Conservation (phyloP, 1,140 invertebrate species). For the Dendrolimus kikuchii region DNA sequence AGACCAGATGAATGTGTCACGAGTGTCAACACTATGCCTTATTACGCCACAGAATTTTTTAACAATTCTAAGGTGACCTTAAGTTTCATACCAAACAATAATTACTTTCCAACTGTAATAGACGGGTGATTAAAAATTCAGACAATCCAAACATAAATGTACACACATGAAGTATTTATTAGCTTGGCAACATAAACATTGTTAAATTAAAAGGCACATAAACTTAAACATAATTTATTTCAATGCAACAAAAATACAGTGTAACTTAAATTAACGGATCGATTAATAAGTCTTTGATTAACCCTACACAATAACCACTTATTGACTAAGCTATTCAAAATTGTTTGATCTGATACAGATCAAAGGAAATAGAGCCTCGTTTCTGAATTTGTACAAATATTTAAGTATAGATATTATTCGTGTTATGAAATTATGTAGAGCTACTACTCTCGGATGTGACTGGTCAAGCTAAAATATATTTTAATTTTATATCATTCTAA, state of each 20-base stretch:
- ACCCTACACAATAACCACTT: constrained; percentile 5
- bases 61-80: no score
- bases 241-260: constrained; percentile 16
- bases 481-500: no score
- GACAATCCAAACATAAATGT: no score
- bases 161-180: no score
- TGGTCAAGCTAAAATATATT: no score
- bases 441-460: no score
- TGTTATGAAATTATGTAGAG: no score
- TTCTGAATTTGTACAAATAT: constrained; percentile 9
- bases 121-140: no score
- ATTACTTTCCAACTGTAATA: no score
- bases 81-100: no score
- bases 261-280: constrained; percentile 8
- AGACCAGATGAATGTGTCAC: background rate
- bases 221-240: constrained; percentile 13
- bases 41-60: background rate
- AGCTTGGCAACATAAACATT: no score
- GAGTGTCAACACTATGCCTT: constrained; percentile 1
- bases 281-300: constrained; percentile 2
- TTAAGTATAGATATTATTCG: background rate
- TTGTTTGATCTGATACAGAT: constrained; percentile 57
- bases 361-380: constrained; percentile 31
- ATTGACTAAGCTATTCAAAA: constrained; percentile 8
- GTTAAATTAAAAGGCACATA: no score